Base-by-base conservation (phyloP, 2,113 vertebrate species). In the Dinomys branickii region DNA sequence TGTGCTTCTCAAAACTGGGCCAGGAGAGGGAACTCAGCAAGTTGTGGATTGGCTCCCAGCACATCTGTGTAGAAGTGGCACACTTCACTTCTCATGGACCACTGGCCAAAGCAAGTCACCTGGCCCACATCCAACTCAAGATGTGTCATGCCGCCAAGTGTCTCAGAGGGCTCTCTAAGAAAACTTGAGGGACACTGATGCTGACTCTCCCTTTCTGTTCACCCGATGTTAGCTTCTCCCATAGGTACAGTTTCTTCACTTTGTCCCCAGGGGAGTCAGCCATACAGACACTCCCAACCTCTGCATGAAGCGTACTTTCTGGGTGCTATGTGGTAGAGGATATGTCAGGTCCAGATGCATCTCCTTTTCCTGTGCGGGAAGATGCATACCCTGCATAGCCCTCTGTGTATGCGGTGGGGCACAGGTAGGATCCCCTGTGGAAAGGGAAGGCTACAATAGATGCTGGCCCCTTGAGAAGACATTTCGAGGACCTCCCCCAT, bases 221-320 rank as follows among this genome's bases (percentile, higher is more conserved):
- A 91, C 73, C 67, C 83, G 89, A 52, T 96, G 75, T 94, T 95
- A 82, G 78, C 28, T 89, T 59, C 28, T 86, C 20, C 59, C 20
- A 16, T 24, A 30, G 7, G 33, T 7, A 85, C 65, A 78, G 78
- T 93, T 95, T 47, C 30, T 59, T 84, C 35, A 22, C 44, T 87
- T 44, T 96, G 92, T 91, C 4, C 50, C 93, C 19, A 83, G n/a
- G 28, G 83, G 35, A 65, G 4, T 80, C 38, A 75, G 8, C 41
- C 7, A 14, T 67, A 30, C 69, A 87, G 59, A 90, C 54, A 22
- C 12, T 56, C 17, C n/a, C 50, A 73, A 50, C 81, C 19, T 54
- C 22, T 84, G 67, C 54, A 78, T 61, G 12, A 75, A 88, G 28
- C 61, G 86, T 24, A 75, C 35, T 85, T 88, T 75, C 22, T 52